Evolutionary conservation across 2,888 invertebrate species (phyloP).

Genomic region (Seladonia tumulorum): DNA sequence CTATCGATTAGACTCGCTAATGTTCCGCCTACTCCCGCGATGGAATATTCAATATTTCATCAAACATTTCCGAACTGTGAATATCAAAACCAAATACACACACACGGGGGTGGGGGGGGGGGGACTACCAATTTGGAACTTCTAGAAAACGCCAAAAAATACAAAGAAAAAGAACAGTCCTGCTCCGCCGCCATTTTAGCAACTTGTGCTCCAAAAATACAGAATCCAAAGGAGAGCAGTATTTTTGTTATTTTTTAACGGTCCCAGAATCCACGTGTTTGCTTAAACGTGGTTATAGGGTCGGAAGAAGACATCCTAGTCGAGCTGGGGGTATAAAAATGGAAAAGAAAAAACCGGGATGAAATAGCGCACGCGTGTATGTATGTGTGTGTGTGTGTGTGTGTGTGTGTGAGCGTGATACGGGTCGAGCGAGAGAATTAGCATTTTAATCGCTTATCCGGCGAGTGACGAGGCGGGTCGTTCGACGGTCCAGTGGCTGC

Average conservation of each 20-base stretch:
- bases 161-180: neutral
- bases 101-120: too few relatives aligned
- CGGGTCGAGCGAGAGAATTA: constrained; percentile 61
- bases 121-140: neutral
- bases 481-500: constrained; percentile 69
- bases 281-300: neutral
- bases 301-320: neutral
- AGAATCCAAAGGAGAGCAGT: neutral
- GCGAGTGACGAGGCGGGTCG: constrained; percentile 54
- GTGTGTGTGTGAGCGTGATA: neutral
- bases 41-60: neutral
- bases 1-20: neutral
- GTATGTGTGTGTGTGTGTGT: neutral
- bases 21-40: neutral
- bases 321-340: neutral
- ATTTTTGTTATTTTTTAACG: neutral
- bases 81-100: neutral
- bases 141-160: neutral
- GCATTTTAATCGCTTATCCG: constrained; percentile 78
- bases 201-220: neutral
- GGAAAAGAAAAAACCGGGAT: neutral
- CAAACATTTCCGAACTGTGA: neutral
- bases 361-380: neutral
- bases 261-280: neutral
- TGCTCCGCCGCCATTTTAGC: neutral